Evolutionary conservation across 1,140 invertebrate genomes (phyloP).

Genomic region (Gerris buenoi): DNA sequence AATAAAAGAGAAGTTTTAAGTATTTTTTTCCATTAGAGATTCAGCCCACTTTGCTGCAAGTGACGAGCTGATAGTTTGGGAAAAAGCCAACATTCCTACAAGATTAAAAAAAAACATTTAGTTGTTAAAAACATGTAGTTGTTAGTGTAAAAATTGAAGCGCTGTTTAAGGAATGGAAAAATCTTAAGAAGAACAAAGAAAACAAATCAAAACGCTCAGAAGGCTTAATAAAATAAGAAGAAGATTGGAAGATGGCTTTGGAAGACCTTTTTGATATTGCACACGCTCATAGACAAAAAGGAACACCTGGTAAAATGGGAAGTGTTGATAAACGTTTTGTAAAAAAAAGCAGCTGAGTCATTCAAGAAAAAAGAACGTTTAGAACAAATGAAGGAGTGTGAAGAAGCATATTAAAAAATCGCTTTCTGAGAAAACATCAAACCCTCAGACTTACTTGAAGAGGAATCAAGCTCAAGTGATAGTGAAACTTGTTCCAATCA

Average conservation of each 20-base stretch:
- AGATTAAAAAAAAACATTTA: not conserved
- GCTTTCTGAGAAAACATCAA: not conserved
- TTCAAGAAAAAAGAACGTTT: not conserved
- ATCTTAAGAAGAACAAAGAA: not conserved
- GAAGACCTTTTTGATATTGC: not conserved
- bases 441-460: too few relatives aligned
- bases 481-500: too few relatives aligned
- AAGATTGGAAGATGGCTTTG: not conserved
- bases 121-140: too few relatives aligned
- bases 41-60: not conserved
- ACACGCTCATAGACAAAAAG: not conserved
- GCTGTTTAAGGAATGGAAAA: not conserved
- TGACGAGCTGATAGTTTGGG: not conserved
- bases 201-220: not conserved
- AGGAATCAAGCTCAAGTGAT: too few relatives aligned
- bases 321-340: not conserved
- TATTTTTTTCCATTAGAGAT: not conserved
- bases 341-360: not conserved
- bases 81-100: not conserved
- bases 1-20: not conserved
- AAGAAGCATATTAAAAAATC: not conserved
- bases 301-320: not conserved
- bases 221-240: not conserved
- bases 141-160: not conserved
- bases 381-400: not conserved